Percentiles rank a stretch among this genome's conserved stretches.
phyloP scores from a whole-genome alignment of 2,888 invertebrate species.

The Minunthozetes semirufus region DNA sequence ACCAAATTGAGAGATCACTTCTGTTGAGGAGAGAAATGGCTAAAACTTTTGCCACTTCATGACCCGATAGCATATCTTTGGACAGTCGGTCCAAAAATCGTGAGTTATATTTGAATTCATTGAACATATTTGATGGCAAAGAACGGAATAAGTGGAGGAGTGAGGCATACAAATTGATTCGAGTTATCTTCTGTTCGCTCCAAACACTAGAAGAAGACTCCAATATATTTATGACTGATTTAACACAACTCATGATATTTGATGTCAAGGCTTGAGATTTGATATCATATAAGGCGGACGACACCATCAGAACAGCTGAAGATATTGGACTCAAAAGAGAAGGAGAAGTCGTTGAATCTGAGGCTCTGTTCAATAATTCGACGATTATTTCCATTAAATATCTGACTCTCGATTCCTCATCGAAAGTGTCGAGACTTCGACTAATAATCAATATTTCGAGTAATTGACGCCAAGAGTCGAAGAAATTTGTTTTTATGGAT shows the following conservation, averaged over 20 bases:
- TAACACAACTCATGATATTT: slow-evolving; percentile 34
- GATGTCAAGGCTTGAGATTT: slow-evolving; percentile 27
- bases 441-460: slow-evolving; percentile 34
- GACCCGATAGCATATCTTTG: slow-evolving; percentile 38
- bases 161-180: slow-evolving; percentile 38
- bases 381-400: slow-evolving; percentile 36
- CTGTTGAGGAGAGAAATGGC: slow-evolving; percentile 37
- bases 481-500: slow-evolving; percentile 30
- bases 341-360: neutral
- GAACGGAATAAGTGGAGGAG: slow-evolving; percentile 35
- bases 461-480: slow-evolving; percentile 39
- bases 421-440: slow-evolving; percentile 31
- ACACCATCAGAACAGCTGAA: slow-evolving; percentile 36
- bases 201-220: slow-evolving; percentile 35
- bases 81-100: slow-evolving; percentile 37
- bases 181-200: slow-evolving; percentile 37
- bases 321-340: slow-evolving; percentile 35
- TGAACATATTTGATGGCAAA: slow-evolving; percentile 33
- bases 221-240: slow-evolving; percentile 34
- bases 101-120: slow-evolving; percentile 33
- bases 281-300: slow-evolving; percentile 17
- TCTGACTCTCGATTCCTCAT: slow-evolving; percentile 27
- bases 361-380: slow-evolving; percentile 31
- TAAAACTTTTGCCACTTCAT: slow-evolving; percentile 39
- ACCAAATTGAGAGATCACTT: slow-evolving; percentile 36